phyloP scores from a whole-genome alignment of 2,797 vertebrate genomes.

The Cossypha dichroa region DNA sequence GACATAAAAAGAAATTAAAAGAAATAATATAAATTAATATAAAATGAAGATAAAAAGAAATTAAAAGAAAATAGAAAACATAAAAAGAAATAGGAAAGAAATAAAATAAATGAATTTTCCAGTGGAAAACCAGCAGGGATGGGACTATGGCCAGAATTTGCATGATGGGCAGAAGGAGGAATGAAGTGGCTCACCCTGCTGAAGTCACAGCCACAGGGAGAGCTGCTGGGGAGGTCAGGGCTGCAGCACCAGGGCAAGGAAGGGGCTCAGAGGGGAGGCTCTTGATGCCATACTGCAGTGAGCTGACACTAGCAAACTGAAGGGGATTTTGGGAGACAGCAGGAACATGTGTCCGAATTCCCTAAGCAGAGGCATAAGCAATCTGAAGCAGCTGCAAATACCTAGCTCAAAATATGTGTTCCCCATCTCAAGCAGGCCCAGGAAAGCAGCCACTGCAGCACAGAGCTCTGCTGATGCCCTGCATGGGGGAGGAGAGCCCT shows the following conservation, averaged over 20 bases:
- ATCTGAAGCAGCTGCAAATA: not conserved
- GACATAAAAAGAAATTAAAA: not conserved
- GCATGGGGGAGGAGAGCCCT: not conserved
- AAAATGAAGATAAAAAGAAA: not conserved
- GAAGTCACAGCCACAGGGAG: not conserved
- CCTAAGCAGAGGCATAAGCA: not conserved
- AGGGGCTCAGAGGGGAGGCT: not conserved
- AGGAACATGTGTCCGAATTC: not conserved
- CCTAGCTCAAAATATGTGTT: fast-evolving
- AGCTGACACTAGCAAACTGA: fast-evolving
- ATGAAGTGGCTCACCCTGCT: not conserved
- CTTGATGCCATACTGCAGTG: not conserved
- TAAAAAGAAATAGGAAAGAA: not conserved
- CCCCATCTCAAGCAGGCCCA: not conserved
- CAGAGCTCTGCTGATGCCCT: not conserved
- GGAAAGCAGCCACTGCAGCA: not conserved
- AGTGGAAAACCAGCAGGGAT: not conserved
- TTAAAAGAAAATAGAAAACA: not conserved
- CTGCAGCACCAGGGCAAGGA: not conserved
- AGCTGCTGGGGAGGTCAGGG: not conserved
- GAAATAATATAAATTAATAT: no score
- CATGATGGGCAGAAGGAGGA: not conserved
- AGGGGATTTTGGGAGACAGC: not conserved
- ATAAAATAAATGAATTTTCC: not conserved
- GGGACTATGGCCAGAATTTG: not conserved